A percentile compares a stretch with the other conserved stretches of the same genome.
Evolutionary conservation across 2,888 invertebrate species (phyloP).

Genomic region (Phyllotreta cruciferae): DNA sequence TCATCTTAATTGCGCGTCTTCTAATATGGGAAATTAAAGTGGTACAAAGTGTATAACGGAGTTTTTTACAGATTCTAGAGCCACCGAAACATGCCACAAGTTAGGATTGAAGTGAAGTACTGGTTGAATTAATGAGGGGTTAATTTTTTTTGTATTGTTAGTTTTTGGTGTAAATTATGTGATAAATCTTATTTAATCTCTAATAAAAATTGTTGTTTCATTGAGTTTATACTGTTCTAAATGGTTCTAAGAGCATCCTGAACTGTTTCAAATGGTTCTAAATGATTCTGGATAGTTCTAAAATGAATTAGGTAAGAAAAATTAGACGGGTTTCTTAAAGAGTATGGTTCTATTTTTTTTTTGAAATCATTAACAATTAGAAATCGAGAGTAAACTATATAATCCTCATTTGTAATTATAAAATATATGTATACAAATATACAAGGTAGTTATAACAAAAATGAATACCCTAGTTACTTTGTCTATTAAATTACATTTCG

Average conservation of each 20-base stretch:
- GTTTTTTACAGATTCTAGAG: slow-evolving; percentile 22
- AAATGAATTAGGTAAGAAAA: slow-evolving; percentile 1
- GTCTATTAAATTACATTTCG: slow-evolving; percentile 8
- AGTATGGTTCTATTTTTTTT: slow-evolving; percentile 24
- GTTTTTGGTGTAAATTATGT: too few species aligned
- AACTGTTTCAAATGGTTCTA: too few species aligned
- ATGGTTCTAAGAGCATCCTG: too few species aligned
- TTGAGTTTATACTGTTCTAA: too few species aligned
- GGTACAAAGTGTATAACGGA: too few species aligned
- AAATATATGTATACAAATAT: slow-evolving; percentile 36
- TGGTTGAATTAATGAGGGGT: too few species aligned
- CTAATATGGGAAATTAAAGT: too few species aligned
- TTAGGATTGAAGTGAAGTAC: not conserved
- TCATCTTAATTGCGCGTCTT: not conserved
- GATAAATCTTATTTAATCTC: too few species aligned
- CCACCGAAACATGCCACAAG: slow-evolving; percentile 7
- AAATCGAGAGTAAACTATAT: slow-evolving; percentile 32
- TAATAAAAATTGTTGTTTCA: too few species aligned
- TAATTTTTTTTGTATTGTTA: too few species aligned
- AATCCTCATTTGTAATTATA: slow-evolving; percentile 31
- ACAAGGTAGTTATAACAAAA: slow-evolving; percentile 34
- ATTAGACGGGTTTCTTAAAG: not conserved
- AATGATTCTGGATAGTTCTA: too few species aligned
- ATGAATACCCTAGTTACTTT: slow-evolving; percentile 27
- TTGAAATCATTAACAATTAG: slow-evolving; percentile 32